Percentiles rank a stretch among this genome's conserved stretches.
Conservation (phyloP, 2,113 vertebrate genomes). For the Protobothrops flavoviridis region DNA sequence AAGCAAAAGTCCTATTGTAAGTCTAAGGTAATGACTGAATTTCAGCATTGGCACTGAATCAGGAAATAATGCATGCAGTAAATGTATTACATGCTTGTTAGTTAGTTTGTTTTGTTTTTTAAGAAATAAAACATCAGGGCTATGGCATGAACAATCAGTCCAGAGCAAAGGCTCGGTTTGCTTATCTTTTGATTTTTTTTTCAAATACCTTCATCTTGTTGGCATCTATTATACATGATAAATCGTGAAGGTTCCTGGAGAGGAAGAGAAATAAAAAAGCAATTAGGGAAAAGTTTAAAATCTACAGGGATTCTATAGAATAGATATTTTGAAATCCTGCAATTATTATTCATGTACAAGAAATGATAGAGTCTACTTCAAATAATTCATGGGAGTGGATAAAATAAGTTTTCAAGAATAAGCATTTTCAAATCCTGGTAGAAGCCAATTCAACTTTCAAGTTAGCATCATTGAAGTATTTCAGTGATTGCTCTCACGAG, state of each 20-base stretch:
- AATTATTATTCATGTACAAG: not conserved
- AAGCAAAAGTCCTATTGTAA: not conserved
- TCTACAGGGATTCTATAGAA: not conserved
- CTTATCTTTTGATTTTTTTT: not conserved
- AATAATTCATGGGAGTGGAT: not conserved
- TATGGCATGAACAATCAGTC: constrained; percentile 6
- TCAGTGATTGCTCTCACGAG: not conserved
- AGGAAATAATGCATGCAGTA: constrained; percentile 1
- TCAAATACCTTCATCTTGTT: constrained; percentile 71
- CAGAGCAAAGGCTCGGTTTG: constrained; percentile 6
- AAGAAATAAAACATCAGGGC: constrained; percentile 20
- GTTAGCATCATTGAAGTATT: not conserved
- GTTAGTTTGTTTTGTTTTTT: not conserved
- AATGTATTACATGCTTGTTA: constrained; percentile 1
- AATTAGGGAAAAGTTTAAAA: constrained; percentile 29
- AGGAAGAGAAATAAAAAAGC: not conserved
- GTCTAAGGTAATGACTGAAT: not conserved
- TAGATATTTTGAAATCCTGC: not conserved
- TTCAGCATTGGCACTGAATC: not conserved
- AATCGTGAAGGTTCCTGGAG: constrained; percentile 63
- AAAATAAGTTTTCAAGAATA: not conserved
- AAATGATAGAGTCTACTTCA: not conserved
- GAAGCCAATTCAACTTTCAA: not conserved
- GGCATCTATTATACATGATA: constrained; percentile 67
- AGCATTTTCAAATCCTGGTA: not conserved